These are phyloP conservation scores for Ageneiosus marmoratus DNA, from an alignment of 2,113 vertebrate species.

Conservation along the genomic window DNA sequence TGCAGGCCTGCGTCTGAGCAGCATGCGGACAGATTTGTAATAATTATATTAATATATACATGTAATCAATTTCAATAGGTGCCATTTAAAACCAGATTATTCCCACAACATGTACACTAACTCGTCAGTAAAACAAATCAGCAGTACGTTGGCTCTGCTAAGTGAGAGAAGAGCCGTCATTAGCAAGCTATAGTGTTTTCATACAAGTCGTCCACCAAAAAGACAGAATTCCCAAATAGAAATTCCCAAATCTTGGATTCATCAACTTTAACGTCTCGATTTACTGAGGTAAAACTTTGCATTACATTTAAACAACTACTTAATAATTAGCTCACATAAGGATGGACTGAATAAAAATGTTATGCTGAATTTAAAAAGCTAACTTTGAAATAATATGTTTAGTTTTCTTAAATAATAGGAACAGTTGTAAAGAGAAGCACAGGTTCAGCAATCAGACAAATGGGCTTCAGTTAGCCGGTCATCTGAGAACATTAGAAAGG, in stretches of 20 bases:
- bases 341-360: background rate
- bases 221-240: too few relatives aligned
- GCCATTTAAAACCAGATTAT: too few relatives aligned
- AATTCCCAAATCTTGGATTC: too few relatives aligned
- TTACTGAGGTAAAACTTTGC: too few relatives aligned
- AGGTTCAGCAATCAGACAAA: conserved; percentile 31
- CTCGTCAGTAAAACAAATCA: too few relatives aligned
- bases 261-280: too few relatives aligned
- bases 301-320: background rate
- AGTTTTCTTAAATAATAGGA: background rate
- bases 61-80: background rate
- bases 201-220: too few relatives aligned
- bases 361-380: too few relatives aligned
- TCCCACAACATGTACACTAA: background rate
- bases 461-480: conserved; percentile 14
- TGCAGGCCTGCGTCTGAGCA: background rate
- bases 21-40: background rate
- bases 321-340: background rate
- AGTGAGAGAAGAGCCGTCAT: background rate
- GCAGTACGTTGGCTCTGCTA: background rate
- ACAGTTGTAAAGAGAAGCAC: background rate
- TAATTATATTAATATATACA: too few relatives aligned
- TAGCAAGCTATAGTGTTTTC: too few relatives aligned
- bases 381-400: background rate
- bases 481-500: conserved; percentile 35